Evolutionary conservation across 2,797 vertebrate species (phyloP), one percentile per base, ranked within the genome.

Genomic region (Acrocephalus scirpaceus): DNA sequence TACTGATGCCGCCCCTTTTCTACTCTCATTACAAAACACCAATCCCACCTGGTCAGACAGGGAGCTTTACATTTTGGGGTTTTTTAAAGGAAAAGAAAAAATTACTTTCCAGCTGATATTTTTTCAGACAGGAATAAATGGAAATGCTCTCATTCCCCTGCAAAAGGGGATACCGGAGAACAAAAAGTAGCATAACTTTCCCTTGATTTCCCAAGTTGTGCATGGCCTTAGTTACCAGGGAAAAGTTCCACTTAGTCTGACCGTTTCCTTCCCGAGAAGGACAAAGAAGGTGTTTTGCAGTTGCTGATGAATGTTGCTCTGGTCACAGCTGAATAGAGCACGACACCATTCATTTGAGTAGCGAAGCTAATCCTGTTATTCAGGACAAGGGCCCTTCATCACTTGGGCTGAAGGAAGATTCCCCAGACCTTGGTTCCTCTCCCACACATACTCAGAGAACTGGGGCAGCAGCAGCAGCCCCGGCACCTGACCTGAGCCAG

Each of bases 241-340:
- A 73, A 62, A 93, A 89, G 54, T 95, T 95, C 50, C 50, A 53
- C 65, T 93, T 10, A 62, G 30, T 44, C 44, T 40, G 50, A 75
- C 81, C 4, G 3, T 74, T 95, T 88, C 44, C 75, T 83, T 92
- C 87, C 62, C 66, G 22, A 23, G 85, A 86, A 94, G 79, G 88
- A 95, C 95, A 96, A 91, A 91, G 89, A 92, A 96, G 91, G 91
- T 96, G 87, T 85, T 92, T 80, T 88, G 87, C 85, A 61, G 66
- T 75, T 88, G 70, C 88, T 94, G 95, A 89, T 95, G 92, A 87
- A 89, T 95, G 91, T 93, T 77, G 77, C 80, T 78, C 20, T 88
- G 88, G 71, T 94, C 90, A 64, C 83, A 73, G 81, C 74, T 92
- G 93, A 95, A 75, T 82, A 79, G 71, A 94, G 56, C 62, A 92